Evolutionary conservation across 2,888 invertebrate genomes (phyloP).

Genomic region (Marronus borbonicus): DNA sequence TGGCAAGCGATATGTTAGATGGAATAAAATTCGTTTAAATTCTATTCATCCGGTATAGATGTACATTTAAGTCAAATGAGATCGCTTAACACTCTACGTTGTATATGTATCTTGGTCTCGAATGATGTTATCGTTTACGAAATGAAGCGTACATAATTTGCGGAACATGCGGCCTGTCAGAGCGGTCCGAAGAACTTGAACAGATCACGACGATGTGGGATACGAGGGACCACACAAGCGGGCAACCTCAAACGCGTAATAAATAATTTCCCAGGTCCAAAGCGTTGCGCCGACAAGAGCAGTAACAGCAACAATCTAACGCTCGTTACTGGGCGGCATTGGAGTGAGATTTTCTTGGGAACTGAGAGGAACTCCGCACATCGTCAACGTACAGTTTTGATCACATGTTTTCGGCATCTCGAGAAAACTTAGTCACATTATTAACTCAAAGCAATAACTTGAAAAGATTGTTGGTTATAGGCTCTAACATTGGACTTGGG

Average conservation of each 20-base stretch:
- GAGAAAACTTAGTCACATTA: too few species aligned
- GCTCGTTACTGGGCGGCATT: too few species aligned
- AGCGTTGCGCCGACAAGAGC: too few species aligned
- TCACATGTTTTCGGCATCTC: too few species aligned
- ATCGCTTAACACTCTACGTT: background rate
- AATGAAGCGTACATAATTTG: background rate
- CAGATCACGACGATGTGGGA: background rate
- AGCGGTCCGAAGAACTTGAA: background rate
- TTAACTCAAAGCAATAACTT: background rate
- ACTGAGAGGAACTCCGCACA: too few species aligned
- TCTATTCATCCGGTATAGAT: background rate
- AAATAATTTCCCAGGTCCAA: background rate
- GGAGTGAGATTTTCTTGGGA: too few species aligned
- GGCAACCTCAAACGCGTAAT: conserved; percentile 2
- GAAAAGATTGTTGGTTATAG: too few species aligned
- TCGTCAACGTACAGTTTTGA: background rate
- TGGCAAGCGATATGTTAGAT: background rate
- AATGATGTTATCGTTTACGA: background rate
- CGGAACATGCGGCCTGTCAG: conserved; percentile 3
- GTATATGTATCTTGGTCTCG: background rate
- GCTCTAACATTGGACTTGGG: too few species aligned
- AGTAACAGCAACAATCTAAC: too few species aligned
- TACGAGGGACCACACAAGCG: background rate
- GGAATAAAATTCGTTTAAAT: background rate
- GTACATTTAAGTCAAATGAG: background rate